phyloP scores from a whole-genome alignment of 2,113 vertebrate genomes.

The Cisticola juncidis region DNA sequence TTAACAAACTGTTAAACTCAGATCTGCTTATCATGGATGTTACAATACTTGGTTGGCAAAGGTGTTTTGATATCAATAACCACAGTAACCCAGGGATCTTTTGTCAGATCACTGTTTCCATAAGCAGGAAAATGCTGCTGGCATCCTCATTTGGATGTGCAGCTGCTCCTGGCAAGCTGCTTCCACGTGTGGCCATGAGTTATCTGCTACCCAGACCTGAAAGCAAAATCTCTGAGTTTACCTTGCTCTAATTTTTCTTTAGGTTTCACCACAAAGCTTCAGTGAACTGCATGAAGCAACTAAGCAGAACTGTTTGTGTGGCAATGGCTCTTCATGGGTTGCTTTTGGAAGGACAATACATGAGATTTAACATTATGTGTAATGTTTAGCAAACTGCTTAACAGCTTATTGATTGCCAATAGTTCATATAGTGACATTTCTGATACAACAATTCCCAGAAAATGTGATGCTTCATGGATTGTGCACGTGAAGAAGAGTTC shows the following conservation, averaged over 20 bases:
- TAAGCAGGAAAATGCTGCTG: neutral
- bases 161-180: neutral
- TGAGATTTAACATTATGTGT: neutral
- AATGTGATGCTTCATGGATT: neutral
- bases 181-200: fast-evolving
- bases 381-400: neutral
- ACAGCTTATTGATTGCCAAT: neutral
- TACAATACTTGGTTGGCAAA: neutral
- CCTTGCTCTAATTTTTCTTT: neutral
- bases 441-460: neutral
- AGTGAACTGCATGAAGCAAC: neutral
- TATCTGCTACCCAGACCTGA: neutral
- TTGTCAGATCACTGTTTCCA: neutral
- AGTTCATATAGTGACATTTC: neutral
- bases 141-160: neutral
- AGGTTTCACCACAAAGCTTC: neutral
- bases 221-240: neutral
- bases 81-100: neutral
- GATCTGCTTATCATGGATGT: neutral
- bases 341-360: neutral
- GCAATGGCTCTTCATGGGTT: neutral
- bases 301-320: neutral
- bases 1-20: neutral
- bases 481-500: neutral
- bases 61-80: neutral